phyloP scores from a whole-genome alignment of 2,797 vertebrate genomes.

The Amblyopsis hoosieri region DNA sequence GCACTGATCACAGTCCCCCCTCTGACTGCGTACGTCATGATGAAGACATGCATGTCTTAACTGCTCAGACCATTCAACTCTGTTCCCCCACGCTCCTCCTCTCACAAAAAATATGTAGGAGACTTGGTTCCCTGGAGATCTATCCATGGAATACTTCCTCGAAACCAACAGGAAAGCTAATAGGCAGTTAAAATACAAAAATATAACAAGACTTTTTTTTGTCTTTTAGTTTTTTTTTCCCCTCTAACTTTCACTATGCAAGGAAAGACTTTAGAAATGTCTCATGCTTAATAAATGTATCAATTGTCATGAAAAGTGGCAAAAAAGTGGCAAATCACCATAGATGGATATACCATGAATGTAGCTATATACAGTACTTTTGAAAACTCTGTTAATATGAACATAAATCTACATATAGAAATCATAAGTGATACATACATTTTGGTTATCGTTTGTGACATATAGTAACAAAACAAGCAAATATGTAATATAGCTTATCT shows the following conservation, averaged over 20 bases:
- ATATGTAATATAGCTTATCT: constrained; percentile 83
- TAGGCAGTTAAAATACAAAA: constrained; percentile 87
- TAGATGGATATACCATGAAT: constrained; percentile 79
- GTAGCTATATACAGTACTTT: constrained; percentile 71
- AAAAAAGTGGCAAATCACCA: constrained; percentile 91
- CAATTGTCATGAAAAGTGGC: constrained; percentile 67
- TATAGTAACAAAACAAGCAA: constrained; percentile 83
- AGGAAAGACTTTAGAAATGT: constrained; percentile 88
- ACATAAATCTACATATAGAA: constrained; percentile 83
- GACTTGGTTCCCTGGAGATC: constrained; percentile 9
- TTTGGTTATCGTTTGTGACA: constrained; percentile 92
- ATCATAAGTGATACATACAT: constrained; percentile 85
- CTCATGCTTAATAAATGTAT: constrained; percentile 89
- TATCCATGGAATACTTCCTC: constrained; percentile 30
- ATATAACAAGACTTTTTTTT: constrained; percentile 84
- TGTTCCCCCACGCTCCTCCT: constrained; percentile 8
- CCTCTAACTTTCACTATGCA: constrained; percentile 67
- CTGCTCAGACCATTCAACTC: constrained; percentile 16
- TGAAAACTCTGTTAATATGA: constrained; percentile 80
- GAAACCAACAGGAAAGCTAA: constrained; percentile 65
- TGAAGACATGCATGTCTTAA: constrained; percentile 21
- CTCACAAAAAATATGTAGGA: constrained; percentile 11
- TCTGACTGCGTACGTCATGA: constrained; percentile 26
- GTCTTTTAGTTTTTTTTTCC: constrained; percentile 55
- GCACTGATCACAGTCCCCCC: constrained; percentile 38